Percentiles rank a stretch among this genome's conserved stretches.
These are phyloP conservation scores for Hyla sarda DNA, from an alignment of 2,113 vertebrate genomes.

Conservation along the genomic window DNA sequence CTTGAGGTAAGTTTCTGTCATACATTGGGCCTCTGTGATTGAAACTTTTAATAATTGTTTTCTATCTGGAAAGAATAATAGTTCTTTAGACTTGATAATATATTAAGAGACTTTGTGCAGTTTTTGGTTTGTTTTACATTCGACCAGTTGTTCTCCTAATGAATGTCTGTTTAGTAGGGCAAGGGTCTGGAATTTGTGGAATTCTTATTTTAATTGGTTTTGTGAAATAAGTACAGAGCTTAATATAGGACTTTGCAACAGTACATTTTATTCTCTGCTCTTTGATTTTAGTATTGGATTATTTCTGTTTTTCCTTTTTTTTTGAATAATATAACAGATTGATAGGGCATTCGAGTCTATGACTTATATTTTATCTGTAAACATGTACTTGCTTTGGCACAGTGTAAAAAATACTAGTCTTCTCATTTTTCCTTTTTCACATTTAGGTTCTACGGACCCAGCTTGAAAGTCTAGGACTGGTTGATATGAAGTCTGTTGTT, in stretches of 20 bases:
- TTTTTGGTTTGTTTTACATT: neutral
- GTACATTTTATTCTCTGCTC: neutral
- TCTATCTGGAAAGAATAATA: conserved; percentile 12
- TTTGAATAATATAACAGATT: neutral
- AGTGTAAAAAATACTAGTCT: neutral
- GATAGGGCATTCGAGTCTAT: neutral
- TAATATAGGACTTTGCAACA: neutral
- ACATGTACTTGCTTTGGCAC: neutral
- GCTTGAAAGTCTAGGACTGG: conserved; percentile 75
- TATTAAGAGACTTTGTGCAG: neutral
- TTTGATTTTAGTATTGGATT: neutral
- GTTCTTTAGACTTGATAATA: neutral
- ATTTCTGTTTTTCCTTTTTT: neutral
- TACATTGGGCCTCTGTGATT: neutral
- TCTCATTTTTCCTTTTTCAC: neutral
- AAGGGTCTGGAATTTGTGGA: neutral
- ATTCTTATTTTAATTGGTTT: neutral
- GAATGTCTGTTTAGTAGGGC: neutral
- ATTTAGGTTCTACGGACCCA: conserved; percentile 75
- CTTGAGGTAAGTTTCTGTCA: conserved; percentile 72
- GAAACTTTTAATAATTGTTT: neutral
- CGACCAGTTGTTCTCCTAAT: neutral
- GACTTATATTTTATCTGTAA: neutral
- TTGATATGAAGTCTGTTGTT: conserved; percentile 69
- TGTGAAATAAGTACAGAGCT: neutral